Evolutionary conservation across 1,140 invertebrate species (phyloP), one percentile per base, ranked within the genome.

Genomic region (Procambarus virginalis): DNA sequence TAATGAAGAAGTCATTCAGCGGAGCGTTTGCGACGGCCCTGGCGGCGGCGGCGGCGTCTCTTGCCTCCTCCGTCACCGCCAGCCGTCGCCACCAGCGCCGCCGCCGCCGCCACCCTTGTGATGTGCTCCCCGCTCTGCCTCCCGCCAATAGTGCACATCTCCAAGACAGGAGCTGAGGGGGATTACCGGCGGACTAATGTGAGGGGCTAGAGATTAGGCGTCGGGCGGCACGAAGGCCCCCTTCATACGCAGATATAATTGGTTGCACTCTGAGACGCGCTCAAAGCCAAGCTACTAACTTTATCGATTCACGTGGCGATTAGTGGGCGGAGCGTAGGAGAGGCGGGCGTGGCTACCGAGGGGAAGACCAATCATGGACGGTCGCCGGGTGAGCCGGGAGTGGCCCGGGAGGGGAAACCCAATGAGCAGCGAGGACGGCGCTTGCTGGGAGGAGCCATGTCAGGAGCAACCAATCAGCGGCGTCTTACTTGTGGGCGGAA

Each of bases 281-380:
- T 89, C 87, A 84, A 89, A 89, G 80, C 87, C 82, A 89, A 89
- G 80, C 87, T 77, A 88, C 87, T 76, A 84, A 80, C 85, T 87
- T 87, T 89, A 89, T 89, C 87, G 87, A 89, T 89, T 84, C 80
- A 68, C 87, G 87, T 83, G 87, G 87, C 87, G 87, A 89, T 89
- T 89, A 89, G 87, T 89, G 87, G 87, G 87, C 48, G 87, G 87
- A 48, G 80, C 73, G 80, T 22, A 55, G 20, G 22, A 51, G 17
- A 76, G 73, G 80, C 81, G 87, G 87, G 87, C 87, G 87, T 76
- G 17, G 51, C 34, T 58, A 46, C 64, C 73, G 87, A 89, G 87
- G 87, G 87, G 87, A 89, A 89, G 48, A 79, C 87, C 87, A 89
- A 89, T 83, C 5, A 83, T 1, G 55, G 51, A 2, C 6, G 34